Evolutionary conservation across 2,113 vertebrate species (phyloP).

Genomic region (Gallinago undulata): DNA sequence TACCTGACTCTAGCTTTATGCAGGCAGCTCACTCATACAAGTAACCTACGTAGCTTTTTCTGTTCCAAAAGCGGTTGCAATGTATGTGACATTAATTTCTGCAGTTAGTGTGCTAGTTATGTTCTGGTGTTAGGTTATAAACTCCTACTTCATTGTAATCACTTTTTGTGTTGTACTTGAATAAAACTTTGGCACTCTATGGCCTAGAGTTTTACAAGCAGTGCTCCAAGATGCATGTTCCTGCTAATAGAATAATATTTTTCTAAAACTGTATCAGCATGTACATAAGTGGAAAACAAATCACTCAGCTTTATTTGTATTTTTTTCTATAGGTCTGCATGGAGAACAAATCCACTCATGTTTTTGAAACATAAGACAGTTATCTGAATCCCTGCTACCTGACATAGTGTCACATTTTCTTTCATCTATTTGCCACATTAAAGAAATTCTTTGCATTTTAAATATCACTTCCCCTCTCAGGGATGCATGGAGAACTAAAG

Average conservation of each 20-base stretch:
- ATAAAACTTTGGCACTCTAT: fast-evolving
- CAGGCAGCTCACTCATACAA: neutral
- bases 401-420: neutral
- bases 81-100: neutral
- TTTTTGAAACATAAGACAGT: neutral
- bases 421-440: neutral
- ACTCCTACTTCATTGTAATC: neutral
- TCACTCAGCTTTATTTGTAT: neutral
- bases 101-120: neutral
- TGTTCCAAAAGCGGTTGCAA: neutral
- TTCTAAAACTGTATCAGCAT: neutral
- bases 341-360: neutral
- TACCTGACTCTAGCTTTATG: neutral
- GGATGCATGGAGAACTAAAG: neutral
- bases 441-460: neutral
- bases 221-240: neutral
- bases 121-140: neutral
- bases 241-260: neutral
- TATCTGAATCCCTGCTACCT: neutral
- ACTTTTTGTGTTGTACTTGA: neutral
- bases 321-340: neutral
- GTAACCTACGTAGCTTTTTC: neutral
- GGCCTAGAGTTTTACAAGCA: neutral
- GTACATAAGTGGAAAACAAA: neutral
- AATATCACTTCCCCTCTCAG: neutral